Conservation (phyloP, 2,113 vertebrate genomes). For the Anolis sagrei region DNA sequence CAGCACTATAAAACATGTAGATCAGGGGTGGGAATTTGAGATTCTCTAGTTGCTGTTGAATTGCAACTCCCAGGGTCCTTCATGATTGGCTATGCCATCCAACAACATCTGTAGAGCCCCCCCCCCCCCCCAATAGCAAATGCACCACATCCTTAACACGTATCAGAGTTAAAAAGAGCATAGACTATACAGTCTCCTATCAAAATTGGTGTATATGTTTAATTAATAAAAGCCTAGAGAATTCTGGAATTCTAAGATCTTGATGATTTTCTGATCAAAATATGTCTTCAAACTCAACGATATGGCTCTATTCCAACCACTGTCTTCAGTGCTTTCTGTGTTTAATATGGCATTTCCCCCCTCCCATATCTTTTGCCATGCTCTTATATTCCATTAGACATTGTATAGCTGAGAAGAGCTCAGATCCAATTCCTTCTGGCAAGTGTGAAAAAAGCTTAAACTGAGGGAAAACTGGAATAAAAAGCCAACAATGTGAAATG, state of each 20-base stretch:
- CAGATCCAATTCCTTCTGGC: not conserved
- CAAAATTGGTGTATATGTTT: not conserved
- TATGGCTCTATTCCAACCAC: not conserved
- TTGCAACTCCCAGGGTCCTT: no score
- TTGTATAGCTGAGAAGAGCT: not conserved
- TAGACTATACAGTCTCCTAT: no score
- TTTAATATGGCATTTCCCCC: not conserved
- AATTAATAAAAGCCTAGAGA: not conserved
- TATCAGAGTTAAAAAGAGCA: not conserved
- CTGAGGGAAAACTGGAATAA: conserved; percentile 6
- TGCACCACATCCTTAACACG: no score
- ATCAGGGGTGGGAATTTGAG: no score
- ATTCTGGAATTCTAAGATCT: not conserved
- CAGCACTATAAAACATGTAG: no score
- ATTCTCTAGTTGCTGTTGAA: no score
- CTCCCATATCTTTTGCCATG: not conserved
- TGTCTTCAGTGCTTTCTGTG: not conserved
- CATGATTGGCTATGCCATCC: no score
- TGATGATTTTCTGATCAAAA: not conserved
- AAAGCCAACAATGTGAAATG: conserved; percentile 1
- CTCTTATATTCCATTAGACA: not conserved
- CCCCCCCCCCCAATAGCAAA: not conserved
- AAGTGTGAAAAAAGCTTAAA: conserved; percentile 1
- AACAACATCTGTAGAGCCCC: no score
- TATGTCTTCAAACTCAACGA: not conserved